Evolutionary conservation across 2,113 vertebrate species (phyloP).

Genomic region (Tragelaphus scriptus): DNA sequence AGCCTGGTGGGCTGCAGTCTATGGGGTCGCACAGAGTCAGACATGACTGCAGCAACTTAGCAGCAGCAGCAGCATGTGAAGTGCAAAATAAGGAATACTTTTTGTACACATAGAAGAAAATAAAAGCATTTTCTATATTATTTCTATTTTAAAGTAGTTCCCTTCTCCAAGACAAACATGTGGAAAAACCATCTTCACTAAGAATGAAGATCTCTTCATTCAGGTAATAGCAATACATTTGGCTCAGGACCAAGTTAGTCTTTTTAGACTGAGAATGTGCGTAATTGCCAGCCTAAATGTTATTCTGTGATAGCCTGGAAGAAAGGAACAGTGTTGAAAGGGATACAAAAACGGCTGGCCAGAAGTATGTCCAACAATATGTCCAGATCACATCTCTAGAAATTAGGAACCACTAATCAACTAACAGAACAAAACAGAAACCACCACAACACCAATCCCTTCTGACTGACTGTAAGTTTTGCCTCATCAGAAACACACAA

Average conservation of each 20-base stretch:
- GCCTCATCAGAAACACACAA: background rate
- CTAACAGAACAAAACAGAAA: background rate
- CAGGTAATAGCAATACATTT: background rate
- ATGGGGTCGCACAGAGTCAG: background rate
- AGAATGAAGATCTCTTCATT: background rate
- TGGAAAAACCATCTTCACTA: background rate
- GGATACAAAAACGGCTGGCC: background rate
- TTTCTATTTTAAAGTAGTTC: background rate
- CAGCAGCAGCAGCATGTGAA: background rate
- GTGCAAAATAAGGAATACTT: background rate
- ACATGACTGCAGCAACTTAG: background rate
- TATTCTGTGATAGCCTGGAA: background rate
- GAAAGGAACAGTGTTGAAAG: background rate
- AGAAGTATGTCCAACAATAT: background rate
- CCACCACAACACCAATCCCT: background rate
- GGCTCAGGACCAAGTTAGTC: background rate
- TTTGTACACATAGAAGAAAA: background rate
- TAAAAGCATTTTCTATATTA: background rate
- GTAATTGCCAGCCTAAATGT: background rate
- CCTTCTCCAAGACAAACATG: background rate
- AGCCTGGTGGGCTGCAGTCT: background rate
- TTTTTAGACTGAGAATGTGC: background rate
- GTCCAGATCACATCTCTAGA: background rate
- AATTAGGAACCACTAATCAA: background rate
- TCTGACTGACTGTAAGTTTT: background rate